phyloP scores from a whole-genome alignment of 2,113 vertebrate genomes.

The Takifugu flavidus region DNA sequence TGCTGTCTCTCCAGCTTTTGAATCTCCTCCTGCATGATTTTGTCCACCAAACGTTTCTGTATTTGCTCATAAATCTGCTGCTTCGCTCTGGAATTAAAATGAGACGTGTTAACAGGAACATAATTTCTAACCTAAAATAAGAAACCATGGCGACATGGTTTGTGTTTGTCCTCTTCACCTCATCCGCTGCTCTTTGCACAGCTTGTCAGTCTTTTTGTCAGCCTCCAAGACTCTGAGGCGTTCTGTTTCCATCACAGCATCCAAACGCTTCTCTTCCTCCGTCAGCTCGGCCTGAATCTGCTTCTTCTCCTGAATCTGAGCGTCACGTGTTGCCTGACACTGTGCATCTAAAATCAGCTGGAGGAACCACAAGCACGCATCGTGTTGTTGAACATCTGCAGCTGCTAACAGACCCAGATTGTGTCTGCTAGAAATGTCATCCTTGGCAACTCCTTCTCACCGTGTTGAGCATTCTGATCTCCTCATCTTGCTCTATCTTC shows the following conservation, averaged over 20 bases:
- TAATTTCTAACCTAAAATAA: neutral
- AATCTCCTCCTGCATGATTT: slow-evolving; percentile 66
- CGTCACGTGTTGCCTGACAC: slow-evolving; percentile 84
- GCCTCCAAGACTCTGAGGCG: slow-evolving; percentile 72
- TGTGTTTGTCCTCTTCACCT: slow-evolving; percentile 41
- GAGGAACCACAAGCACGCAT: neutral
- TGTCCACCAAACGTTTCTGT: slow-evolving; percentile 70
- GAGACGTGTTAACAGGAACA: neutral
- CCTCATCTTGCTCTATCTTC: slow-evolving; percentile 85
- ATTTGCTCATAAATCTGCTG: slow-evolving; percentile 81
- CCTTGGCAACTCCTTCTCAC: slow-evolving; percentile 49
- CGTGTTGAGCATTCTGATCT: slow-evolving; percentile 82
- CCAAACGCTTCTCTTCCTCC: slow-evolving; percentile 82
- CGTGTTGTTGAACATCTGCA: neutral
- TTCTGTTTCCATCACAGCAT: slow-evolving; percentile 85
- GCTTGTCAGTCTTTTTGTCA: slow-evolving; percentile 73
- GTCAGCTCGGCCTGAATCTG: slow-evolving; percentile 74
- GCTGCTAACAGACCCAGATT: neutral
- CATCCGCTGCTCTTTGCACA: slow-evolving; percentile 75
- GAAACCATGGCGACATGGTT: neutral
- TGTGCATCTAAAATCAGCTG: slow-evolving; percentile 83
- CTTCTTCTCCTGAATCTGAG: slow-evolving; percentile 84
- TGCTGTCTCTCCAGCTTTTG: slow-evolving; percentile 79
- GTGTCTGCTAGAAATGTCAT: neutral
- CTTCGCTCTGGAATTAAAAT: slow-evolving; percentile 72